Conservation (phyloP, 2,888 invertebrate genomes). For the Suillia variegata region DNA sequence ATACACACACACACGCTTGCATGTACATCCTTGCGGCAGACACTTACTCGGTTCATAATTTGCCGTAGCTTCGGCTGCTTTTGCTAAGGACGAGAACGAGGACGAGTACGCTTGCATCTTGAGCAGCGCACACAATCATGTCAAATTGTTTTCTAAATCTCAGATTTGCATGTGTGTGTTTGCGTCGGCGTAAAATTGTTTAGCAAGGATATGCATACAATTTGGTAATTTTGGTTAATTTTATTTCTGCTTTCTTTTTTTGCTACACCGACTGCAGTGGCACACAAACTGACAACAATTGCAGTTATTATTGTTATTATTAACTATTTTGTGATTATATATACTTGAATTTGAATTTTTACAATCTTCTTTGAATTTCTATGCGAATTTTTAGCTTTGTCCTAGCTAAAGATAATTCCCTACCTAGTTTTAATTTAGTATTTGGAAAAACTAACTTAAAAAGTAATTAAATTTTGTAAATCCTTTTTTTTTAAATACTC, state of each 20-base stretch:
- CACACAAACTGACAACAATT: slow-evolving; percentile 10
- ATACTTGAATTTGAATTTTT: too few relatives aligned
- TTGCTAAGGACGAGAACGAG: neutral
- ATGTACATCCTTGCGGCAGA: neutral
- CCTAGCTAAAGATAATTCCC: too few relatives aligned
- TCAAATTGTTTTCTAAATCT: neutral
- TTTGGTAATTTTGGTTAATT: slow-evolving; percentile 16
- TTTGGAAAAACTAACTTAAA: too few relatives aligned
- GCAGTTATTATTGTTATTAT: too few relatives aligned
- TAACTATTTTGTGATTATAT: too few relatives aligned
- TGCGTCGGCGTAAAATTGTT: slow-evolving; percentile 13
- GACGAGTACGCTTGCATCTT: neutral
- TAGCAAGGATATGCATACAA: slow-evolving; percentile 21
- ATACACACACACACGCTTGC: neutral
- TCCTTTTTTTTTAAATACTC: too few relatives aligned
- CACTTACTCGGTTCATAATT: neutral
- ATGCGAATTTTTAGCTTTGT: too few relatives aligned
- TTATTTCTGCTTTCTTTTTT: too few relatives aligned
- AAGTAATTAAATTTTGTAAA: too few relatives aligned
- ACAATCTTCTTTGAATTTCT: too few relatives aligned
- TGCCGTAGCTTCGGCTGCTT: neutral
- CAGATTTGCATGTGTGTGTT: slow-evolving; percentile 4
- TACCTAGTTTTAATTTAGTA: too few relatives aligned
- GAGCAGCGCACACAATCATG: neutral
- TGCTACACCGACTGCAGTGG: slow-evolving; percentile 13